phyloP scores from a whole-genome alignment of 2,113 vertebrate species.

The Pseudolaguvia tuberculata region DNA sequence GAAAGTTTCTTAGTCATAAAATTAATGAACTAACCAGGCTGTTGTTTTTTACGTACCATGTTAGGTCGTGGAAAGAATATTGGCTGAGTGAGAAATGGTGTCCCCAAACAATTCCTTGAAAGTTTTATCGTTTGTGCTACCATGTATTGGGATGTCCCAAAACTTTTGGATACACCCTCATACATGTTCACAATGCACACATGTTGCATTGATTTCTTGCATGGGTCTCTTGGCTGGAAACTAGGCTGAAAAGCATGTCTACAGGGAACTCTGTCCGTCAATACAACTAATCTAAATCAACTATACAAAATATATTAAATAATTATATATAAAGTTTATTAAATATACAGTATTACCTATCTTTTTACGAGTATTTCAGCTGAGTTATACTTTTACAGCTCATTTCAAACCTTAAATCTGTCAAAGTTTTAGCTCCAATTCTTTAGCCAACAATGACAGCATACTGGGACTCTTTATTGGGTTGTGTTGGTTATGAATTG shows the following conservation, averaged over 20 bases:
- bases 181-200: neutral
- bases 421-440: neutral
- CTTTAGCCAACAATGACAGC: neutral
- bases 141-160: too few relatives aligned
- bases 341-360: neutral
- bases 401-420: too few relatives aligned
- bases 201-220: neutral
- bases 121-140: neutral
- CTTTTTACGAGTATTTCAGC: neutral
- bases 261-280: neutral
- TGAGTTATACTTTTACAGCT: neutral
- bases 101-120: neutral
- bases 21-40: neutral
- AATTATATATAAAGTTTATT: neutral
- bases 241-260: neutral
- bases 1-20: neutral
- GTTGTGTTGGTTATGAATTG: neutral
- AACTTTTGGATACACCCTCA: too few relatives aligned
- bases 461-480: neutral
- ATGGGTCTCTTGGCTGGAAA: neutral
- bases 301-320: too few relatives aligned
- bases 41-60: neutral
- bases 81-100: neutral
- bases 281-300: neutral
- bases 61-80: neutral